These are phyloP conservation scores for Drosophila burlai DNA, from an alignment of 1,140 invertebrate genomes.

Conservation along the genomic window DNA sequence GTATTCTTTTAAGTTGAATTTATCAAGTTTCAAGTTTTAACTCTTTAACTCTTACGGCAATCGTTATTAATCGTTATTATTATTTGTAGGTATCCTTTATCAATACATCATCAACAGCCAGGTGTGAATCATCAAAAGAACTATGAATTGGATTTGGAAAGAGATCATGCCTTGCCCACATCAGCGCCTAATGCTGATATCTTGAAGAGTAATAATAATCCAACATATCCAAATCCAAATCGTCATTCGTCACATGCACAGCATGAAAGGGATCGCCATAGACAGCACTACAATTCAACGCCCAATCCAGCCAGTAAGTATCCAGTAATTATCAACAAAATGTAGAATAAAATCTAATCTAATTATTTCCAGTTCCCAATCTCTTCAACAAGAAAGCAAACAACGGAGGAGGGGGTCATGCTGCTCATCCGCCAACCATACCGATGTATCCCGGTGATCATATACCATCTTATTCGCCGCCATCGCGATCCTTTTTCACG, in stretches of 20 bases:
- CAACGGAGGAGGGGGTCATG: slow-evolving; percentile 42
- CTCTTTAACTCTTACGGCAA: background rate
- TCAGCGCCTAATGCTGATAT: slow-evolving; percentile 90
- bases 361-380: slow-evolving; percentile 74
- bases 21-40: background rate
- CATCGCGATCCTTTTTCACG: slow-evolving; percentile 91
- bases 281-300: slow-evolving; percentile 78
- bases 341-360: background rate
- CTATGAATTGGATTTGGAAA: slow-evolving; percentile 89
- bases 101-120: slow-evolving; percentile 60
- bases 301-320: slow-evolving; percentile 85
- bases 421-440: slow-evolving; percentile 83
- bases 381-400: slow-evolving; percentile 85
- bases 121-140: slow-evolving; percentile 74
- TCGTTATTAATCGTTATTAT: background rate
- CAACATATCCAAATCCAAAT: slow-evolving; percentile 89
- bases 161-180: slow-evolving; percentile 89
- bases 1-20: background rate
- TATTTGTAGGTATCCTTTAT: slow-evolving; percentile 61
- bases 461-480: slow-evolving; percentile 92
- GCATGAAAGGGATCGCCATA: slow-evolving; percentile 75
- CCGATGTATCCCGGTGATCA: slow-evolving; percentile 87
- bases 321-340: background rate
- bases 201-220: slow-evolving; percentile 90
- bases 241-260: slow-evolving; percentile 71